Evolutionary conservation across 2,113 vertebrate species (phyloP).

Genomic region (Alethe castanea): DNA sequence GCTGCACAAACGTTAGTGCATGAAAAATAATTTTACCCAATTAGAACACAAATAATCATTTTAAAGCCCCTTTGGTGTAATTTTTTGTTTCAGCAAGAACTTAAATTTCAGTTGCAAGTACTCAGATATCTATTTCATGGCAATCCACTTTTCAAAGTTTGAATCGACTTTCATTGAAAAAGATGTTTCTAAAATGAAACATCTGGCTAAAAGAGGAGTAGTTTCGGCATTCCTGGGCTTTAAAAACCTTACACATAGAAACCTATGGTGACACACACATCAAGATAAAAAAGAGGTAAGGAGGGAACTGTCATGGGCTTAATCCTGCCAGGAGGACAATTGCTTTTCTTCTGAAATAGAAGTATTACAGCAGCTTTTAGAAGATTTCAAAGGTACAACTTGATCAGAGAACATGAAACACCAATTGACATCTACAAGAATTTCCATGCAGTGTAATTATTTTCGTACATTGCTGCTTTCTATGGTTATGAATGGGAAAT

Average conservation of each 20-base stretch:
- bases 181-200: conserved; percentile 48
- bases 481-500: conserved; percentile 35
- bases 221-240: not conserved
- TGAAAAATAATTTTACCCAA: conserved; percentile 32
- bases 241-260: not conserved
- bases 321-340: conserved; percentile 18
- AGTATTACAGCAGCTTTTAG: not conserved
- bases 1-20: conserved; percentile 48
- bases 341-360: conserved; percentile 25
- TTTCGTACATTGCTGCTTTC: conserved; percentile 35
- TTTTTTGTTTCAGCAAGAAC: conserved; percentile 38
- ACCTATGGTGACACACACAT: not conserved
- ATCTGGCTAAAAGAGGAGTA: conserved; percentile 7
- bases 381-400: conserved; percentile 32
- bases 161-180: conserved; percentile 30
- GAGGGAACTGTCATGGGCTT: conserved; percentile 6
- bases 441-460: not conserved
- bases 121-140: conserved; percentile 2
- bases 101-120: conserved; percentile 29
- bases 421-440: not conserved
- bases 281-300: conserved; percentile 1
- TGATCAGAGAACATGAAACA: conserved; percentile 31
- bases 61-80: conserved; percentile 6
- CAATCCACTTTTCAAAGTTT: conserved; percentile 44
- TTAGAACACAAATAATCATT: conserved; percentile 40